Evolutionary conservation across 2,797 vertebrate species (phyloP).

Genomic region (Pseudomugil gertrudae): DNA sequence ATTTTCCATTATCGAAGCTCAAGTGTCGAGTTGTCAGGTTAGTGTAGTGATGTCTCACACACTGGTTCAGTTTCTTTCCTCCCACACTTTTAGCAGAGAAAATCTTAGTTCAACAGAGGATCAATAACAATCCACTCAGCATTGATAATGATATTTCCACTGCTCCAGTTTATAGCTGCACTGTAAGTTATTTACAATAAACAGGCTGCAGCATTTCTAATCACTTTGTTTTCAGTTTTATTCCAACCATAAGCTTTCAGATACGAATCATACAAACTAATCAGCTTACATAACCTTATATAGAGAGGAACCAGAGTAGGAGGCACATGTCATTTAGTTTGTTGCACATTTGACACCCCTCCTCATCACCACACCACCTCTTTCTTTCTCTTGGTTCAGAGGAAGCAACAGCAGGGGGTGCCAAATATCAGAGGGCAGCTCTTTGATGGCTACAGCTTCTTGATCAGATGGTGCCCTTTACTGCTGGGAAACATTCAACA

Average conservation of each 20-base stretch:
- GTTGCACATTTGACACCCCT: constrained; percentile 3
- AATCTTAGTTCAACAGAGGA: constrained; percentile 26
- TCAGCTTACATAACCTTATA: neutral
- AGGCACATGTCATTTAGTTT: constrained; percentile 15
- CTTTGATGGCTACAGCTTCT: constrained; percentile 60
- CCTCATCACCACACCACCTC: neutral
- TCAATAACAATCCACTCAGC: constrained; percentile 19
- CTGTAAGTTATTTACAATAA: neutral
- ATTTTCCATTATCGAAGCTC: constrained; percentile 20
- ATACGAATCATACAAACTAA: neutral
- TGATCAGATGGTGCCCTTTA: constrained; percentile 55
- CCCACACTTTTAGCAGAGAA: constrained; percentile 13
- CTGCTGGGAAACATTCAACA: constrained; percentile 7
- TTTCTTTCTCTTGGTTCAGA: constrained; percentile 52
- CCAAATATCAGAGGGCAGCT: constrained; percentile 72
- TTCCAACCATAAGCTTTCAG: too few relatives aligned
- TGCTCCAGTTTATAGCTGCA: neutral
- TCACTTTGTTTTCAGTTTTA: neutral
- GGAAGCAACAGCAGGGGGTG: constrained; percentile 76
- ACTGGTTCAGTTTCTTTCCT: constrained; percentile 23
- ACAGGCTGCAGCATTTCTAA: neutral
- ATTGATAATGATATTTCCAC: neutral
- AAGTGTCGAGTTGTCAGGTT: constrained; percentile 11
- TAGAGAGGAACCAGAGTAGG: neutral
- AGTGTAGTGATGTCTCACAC: constrained; percentile 4